Evolutionary conservation across 2,888 invertebrate genomes (phyloP).

Genomic region (Peribatodes rhomboidaria): DNA sequence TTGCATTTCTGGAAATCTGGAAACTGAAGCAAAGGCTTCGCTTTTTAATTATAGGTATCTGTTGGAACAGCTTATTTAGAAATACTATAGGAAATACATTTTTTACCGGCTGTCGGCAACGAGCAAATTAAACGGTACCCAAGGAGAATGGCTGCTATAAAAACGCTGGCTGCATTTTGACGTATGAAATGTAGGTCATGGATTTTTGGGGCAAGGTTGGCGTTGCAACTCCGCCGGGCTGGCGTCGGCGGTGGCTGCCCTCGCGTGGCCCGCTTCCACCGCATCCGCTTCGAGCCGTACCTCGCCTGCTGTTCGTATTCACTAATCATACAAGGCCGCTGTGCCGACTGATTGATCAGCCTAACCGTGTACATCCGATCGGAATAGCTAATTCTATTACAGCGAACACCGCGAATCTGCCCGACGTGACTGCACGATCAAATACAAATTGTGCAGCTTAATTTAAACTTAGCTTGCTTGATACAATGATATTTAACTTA

Average conservation of each 20-base stretch:
- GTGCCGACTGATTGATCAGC: slow-evolving; percentile 74
- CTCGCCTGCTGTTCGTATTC: slow-evolving; percentile 63
- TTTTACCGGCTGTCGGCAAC: slow-evolving; percentile 34
- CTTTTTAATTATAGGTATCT: slow-evolving; percentile 32
- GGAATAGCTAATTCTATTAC: slow-evolving; percentile 59
- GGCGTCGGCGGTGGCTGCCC: slow-evolving; percentile 46
- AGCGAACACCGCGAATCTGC: slow-evolving; percentile 49
- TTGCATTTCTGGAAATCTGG: slow-evolving; percentile 33
- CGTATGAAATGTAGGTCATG: slow-evolving; percentile 81
- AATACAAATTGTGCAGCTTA: background rate
- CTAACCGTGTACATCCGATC: slow-evolving; percentile 76
- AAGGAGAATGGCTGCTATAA: slow-evolving; percentile 65
- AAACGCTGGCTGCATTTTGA: slow-evolving; percentile 79
- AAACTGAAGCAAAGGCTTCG: slow-evolving; percentile 23
- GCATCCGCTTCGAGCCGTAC: slow-evolving; percentile 76
- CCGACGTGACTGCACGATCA: slow-evolving; percentile 48
- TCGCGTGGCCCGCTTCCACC: slow-evolving; percentile 71
- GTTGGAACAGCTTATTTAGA: slow-evolving; percentile 23
- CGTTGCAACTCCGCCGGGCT: slow-evolving; percentile 64
- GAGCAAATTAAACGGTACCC: slow-evolving; percentile 57
- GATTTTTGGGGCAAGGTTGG: slow-evolving; percentile 84
- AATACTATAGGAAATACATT: slow-evolving; percentile 22
- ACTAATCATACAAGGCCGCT: slow-evolving; percentile 78
- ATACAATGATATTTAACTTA: background rate
- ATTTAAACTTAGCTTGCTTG: background rate